Evolutionary conservation across 2,888 invertebrate species (phyloP).

Genomic region (Tachystola acroxantha): DNA sequence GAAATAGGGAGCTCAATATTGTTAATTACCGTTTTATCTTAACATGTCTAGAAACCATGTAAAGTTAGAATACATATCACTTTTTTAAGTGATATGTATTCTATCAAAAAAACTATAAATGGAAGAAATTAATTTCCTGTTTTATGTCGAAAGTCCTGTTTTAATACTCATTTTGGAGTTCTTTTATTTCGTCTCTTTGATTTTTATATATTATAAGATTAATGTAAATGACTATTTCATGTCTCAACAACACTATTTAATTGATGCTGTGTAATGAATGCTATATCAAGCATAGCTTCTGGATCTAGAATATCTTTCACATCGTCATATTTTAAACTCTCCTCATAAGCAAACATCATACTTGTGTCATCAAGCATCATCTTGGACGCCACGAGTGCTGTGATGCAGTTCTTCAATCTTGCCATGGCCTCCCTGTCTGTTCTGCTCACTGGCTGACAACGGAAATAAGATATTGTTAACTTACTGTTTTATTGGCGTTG

Average conservation of each 20-base stretch:
- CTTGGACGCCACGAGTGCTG: conserved; percentile 90
- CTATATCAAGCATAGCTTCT: conserved; percentile 91
- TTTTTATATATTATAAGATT: too few relatives aligned
- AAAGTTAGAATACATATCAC: too few relatives aligned
- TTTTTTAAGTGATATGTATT: too few relatives aligned
- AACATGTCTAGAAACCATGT: too few relatives aligned
- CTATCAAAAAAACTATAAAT: too few relatives aligned
- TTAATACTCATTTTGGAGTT: too few relatives aligned
- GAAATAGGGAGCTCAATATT: too few relatives aligned
- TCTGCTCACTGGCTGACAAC: conserved; percentile 80
- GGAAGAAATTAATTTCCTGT: too few relatives aligned
- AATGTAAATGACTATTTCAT: conserved; percentile 24
- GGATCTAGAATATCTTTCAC: conserved; percentile 89
- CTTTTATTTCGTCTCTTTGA: too few relatives aligned
- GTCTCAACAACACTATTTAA: conserved; percentile 67
- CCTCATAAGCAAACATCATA: conserved; percentile 93
- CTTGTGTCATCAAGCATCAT: conserved; percentile 96
- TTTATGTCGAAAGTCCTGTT: too few relatives aligned
- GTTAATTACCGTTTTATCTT: too few relatives aligned
- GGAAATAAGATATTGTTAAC: neutral
- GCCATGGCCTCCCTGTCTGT: conserved; percentile 91
- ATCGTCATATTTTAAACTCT: conserved; percentile 87
- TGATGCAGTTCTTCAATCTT: conserved; percentile 92
- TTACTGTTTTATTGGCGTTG: too few relatives aligned
- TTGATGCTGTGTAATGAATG: conserved; percentile 87